Evolutionary conservation across 2,113 vertebrate species (phyloP).

Genomic region (Leptocoma aspasia): DNA sequence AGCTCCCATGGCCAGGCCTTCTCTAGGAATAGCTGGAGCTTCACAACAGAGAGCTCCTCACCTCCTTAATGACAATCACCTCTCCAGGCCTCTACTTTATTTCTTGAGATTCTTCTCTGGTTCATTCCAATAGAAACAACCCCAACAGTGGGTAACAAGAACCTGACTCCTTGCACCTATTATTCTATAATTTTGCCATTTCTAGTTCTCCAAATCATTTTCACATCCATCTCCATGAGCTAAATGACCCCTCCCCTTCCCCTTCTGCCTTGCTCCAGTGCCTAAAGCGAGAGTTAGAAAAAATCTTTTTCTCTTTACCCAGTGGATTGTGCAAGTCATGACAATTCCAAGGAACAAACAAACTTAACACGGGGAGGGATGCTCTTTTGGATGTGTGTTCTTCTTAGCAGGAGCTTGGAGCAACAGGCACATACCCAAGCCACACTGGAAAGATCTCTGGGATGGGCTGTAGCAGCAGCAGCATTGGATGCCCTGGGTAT

Average conservation of each 20-base stretch:
- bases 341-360: background rate
- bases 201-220: background rate
- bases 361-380: background rate
- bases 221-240: background rate
- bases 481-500: background rate
- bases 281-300: background rate
- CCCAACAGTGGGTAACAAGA: background rate
- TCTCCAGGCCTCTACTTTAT: background rate
- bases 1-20: background rate
- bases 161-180: background rate
- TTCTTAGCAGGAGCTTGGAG: background rate
- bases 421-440: background rate
- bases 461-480: conserved; percentile 38
- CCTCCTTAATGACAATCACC: background rate
- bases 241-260: background rate
- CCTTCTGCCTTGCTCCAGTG: background rate
- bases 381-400: background rate
- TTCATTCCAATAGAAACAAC: background rate
- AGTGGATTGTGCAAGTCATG: background rate
- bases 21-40: background rate
- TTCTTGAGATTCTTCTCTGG: background rate
- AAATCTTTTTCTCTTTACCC: background rate
- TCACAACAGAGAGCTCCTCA: background rate
- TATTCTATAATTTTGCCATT: background rate
- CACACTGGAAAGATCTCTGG: background rate